phyloP scores from a whole-genome alignment of 2,888 invertebrate species.

The Gasteruption jaculator region DNA sequence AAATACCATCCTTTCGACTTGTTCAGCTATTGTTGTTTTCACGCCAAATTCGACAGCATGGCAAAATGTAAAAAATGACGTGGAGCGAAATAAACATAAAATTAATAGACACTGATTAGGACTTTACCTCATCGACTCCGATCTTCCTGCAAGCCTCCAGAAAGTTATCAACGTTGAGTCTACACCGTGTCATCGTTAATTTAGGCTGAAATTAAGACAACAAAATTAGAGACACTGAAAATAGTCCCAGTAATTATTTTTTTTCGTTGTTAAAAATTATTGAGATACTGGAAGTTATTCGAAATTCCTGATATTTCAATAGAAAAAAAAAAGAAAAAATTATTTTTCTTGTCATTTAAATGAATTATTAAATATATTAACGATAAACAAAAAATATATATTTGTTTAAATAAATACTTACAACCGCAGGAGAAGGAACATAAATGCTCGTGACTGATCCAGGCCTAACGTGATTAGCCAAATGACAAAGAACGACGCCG shows the following conservation, averaged over 20 bases:
- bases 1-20: no score
- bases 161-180: slow-evolving; percentile 93
- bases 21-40: no score
- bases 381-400: background rate
- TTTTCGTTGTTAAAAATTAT: no score
- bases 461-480: slow-evolving; percentile 89
- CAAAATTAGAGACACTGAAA: slow-evolving; percentile 4
- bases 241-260: no score
- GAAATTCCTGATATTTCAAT: background rate
- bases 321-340: background rate
- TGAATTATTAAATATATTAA: background rate
- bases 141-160: slow-evolving; percentile 90
- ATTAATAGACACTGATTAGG: slow-evolving; percentile 20
- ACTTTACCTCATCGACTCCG: slow-evolving; percentile 88
- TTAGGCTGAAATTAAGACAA: slow-evolving; percentile 69
- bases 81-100: slow-evolving; percentile 18
- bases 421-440: slow-evolving; percentile 89
- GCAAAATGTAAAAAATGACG: no score
- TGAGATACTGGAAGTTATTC: no score
- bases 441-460: slow-evolving; percentile 90
- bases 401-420: slow-evolving; percentile 51
- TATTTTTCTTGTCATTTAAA: slow-evolving; percentile 3
- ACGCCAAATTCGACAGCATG: no score
- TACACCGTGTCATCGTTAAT: slow-evolving; percentile 89
- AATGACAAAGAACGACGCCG: slow-evolving; percentile 90